A percentile compares a stretch with the other conserved stretches of the same genome.
phyloP scores from a whole-genome alignment of 2,888 invertebrate species.

The Tinea semifulvella region DNA sequence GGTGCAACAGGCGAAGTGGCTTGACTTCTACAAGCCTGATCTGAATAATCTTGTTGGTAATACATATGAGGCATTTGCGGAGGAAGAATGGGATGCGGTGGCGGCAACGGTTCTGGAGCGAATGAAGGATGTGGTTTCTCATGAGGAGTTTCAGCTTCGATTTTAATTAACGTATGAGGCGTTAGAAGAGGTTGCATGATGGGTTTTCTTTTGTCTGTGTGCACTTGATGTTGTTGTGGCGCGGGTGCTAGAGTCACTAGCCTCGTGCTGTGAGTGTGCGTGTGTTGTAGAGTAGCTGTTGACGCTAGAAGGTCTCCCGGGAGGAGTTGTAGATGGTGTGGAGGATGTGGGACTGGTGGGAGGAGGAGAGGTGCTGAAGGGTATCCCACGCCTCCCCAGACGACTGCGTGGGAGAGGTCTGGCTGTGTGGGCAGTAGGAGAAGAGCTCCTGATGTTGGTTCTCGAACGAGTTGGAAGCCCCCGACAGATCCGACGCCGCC shows the following conservation, averaged over 20 bases:
- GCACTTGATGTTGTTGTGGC: conserved; percentile 35
- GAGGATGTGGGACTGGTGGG: conserved; percentile 63
- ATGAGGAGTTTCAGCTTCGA: conserved; percentile 71
- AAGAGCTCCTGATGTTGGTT: conserved; percentile 84
- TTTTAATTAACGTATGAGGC: conserved; percentile 71
- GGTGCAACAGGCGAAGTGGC: conserved; percentile 71
- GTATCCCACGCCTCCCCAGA: conserved; percentile 75
- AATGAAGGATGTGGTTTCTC: conserved; percentile 51
- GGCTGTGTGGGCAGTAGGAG: conserved; percentile 79
- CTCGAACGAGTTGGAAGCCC: conserved; percentile 87
- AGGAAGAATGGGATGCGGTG: conserved; percentile 48
- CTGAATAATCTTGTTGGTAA: conserved; percentile 58
- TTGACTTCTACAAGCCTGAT: conserved; percentile 61
- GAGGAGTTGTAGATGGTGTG: conserved; percentile 72
- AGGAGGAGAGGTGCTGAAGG: conserved; percentile 44
- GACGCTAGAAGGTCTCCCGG: conserved; percentile 72
- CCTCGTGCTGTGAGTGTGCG: conserved; percentile 73
- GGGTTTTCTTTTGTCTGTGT: conserved; percentile 49
- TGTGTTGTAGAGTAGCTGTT: conserved; percentile 72
- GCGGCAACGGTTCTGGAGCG: conserved; percentile 56
- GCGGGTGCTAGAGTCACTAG: conserved; percentile 73
- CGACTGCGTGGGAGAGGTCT: conserved; percentile 76
- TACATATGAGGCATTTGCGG: conserved; percentile 67
- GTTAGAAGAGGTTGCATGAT: conserved; percentile 57
- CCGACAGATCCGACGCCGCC: conserved; percentile 70